These are phyloP conservation scores for Mobula birostris DNA, from an alignment of 2,113 vertebrate species.

Conservation along the genomic window DNA sequence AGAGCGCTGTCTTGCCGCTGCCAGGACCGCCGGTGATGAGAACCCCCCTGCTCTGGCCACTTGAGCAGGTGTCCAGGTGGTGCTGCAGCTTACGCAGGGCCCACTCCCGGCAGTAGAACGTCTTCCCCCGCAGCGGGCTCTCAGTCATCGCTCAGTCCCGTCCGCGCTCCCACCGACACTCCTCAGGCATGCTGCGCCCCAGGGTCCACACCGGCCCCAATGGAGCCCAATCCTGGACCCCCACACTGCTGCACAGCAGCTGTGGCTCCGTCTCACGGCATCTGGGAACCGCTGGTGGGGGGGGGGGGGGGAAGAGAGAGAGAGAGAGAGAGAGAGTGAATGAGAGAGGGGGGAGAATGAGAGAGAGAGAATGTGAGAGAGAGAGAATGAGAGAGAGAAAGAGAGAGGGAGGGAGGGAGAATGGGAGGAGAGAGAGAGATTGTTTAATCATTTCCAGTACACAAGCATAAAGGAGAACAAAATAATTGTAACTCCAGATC, in stretches of 20 bases:
- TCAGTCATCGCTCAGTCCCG: constrained; percentile 40
- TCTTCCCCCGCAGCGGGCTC: constrained; percentile 57
- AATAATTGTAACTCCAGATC: no score
- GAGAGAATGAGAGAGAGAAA: no score
- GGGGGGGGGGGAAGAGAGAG: background rate
- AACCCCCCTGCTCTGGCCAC: constrained; percentile 46
- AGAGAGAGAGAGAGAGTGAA: no score
- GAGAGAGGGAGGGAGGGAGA: no score
- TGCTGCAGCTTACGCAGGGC: constrained; percentile 62
- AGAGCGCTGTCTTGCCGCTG: constrained; percentile 63
- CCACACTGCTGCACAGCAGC: no score
- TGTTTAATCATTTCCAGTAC: no score
- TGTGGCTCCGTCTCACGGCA: constrained; percentile 52
- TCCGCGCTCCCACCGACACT: background rate
- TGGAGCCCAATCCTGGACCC: background rate
- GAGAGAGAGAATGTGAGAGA: no score
- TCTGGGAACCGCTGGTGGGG: constrained; percentile 40
- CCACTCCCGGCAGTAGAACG: constrained; percentile 71
- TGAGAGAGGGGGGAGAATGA: no score
- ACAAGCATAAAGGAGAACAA: no score
- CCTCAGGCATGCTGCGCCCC: background rate
- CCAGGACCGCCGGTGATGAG: constrained; percentile 63
- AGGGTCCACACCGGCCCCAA: constrained; percentile 42
- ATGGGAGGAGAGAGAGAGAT: no score
- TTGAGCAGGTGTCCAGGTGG: constrained; percentile 52